Conservation (phyloP, 2,888 invertebrate genomes). For the Physocephala rufipes region DNA sequence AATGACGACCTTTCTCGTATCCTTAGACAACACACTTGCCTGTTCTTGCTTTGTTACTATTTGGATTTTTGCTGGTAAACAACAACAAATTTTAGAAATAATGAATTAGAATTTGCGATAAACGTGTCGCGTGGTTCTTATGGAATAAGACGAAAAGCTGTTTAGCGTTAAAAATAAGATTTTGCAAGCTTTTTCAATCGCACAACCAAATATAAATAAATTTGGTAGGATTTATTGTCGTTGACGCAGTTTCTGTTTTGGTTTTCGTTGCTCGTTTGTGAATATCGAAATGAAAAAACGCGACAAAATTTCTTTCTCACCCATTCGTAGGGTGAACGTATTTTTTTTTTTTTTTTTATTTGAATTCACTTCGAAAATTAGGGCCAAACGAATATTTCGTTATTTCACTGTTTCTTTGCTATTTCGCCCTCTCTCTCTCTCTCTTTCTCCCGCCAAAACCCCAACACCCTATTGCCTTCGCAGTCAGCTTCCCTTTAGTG, state of each 20-base stretch:
- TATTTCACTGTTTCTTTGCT: not conserved
- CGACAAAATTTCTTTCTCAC: not conserved
- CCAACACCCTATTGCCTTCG: not conserved
- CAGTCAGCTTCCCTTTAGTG: no score
- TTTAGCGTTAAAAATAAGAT: slow-evolving; percentile 24
- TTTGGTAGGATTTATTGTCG: not conserved
- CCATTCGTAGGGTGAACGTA: not conserved
- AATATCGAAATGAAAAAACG: not conserved
- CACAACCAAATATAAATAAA: not conserved
- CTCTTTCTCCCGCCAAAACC: not conserved
- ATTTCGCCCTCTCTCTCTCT: not conserved
- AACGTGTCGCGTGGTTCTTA: no score
- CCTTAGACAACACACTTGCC: no score
- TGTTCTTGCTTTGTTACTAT: no score
- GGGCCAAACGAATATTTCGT: slow-evolving; percentile 26
- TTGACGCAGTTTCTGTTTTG: slow-evolving; percentile 16
- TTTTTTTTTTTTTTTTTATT: no score
- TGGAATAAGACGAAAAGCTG: no score
- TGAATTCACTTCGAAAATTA: slow-evolving; percentile 32
- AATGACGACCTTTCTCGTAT: no score
- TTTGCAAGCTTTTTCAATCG: slow-evolving; percentile 30
- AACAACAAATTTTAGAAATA: no score
- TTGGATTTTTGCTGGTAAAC: no score
- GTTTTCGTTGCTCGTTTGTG: slow-evolving; percentile 18
- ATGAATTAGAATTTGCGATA: no score